phyloP scores from a whole-genome alignment of 2,888 invertebrate genomes.

The Oxytorus armatus region DNA sequence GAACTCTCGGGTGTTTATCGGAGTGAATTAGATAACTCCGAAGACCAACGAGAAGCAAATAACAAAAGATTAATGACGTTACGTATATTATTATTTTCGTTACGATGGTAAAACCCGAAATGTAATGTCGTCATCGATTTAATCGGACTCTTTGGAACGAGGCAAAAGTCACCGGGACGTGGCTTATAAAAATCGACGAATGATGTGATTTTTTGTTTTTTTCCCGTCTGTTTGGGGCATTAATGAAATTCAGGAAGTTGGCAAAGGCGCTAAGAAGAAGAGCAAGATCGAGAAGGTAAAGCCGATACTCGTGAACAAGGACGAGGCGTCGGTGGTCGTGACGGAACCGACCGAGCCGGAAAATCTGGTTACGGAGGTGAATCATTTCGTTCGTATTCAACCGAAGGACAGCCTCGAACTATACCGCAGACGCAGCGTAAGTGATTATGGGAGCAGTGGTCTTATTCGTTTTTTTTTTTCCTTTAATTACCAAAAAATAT shows the following conservation, averaged over 20 bases:
- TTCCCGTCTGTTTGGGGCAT: slow-evolving; percentile 65
- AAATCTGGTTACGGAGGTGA: slow-evolving; percentile 84
- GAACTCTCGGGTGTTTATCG: slow-evolving; percentile 31
- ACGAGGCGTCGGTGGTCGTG: slow-evolving; percentile 86
- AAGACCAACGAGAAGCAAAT: neutral
- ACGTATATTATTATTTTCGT: too few species aligned
- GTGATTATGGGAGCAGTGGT: slow-evolving; percentile 72
- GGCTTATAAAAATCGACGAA: slow-evolving; percentile 74
- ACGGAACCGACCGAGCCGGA: slow-evolving; percentile 81
- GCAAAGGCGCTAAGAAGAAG: slow-evolving; percentile 88
- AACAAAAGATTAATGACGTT: too few species aligned
- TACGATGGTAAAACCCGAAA: slow-evolving; percentile 1
- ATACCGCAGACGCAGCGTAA: slow-evolving; percentile 85
- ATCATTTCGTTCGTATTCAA: slow-evolving; percentile 92
- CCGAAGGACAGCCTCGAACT: slow-evolving; percentile 92
- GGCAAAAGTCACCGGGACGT: neutral
- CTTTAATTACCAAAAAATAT: neutral
- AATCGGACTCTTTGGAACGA: neutral
- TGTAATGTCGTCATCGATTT: neutral
- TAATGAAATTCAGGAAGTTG: slow-evolving; percentile 78
- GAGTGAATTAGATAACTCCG: slow-evolving; percentile 7
- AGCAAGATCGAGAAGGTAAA: slow-evolving; percentile 90
- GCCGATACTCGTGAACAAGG: slow-evolving; percentile 91
- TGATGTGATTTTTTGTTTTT: slow-evolving; percentile 72
- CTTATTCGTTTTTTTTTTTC: neutral